Evolutionary conservation across 1,140 invertebrate species (phyloP).

Genomic region (Drosophila nigromelanica): DNA sequence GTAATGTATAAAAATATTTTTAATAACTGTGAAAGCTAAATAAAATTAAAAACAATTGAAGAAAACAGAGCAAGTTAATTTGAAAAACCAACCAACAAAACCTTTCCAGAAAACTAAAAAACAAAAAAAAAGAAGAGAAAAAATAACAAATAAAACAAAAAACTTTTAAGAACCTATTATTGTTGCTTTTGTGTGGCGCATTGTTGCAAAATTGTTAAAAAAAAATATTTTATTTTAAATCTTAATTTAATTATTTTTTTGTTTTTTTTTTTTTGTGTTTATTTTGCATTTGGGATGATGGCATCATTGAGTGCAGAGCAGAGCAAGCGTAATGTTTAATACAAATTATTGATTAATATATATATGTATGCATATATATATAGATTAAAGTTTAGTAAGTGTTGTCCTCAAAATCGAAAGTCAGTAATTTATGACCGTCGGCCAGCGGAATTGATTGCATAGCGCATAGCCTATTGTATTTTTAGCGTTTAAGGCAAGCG

Average conservation of each 20-base stretch:
- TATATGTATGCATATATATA: conserved; percentile 15
- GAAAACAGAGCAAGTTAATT: conserved; percentile 63
- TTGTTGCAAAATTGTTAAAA: conserved; percentile 55
- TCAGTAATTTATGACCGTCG: conserved; percentile 51
- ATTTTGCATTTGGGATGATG: conserved; percentile 62
- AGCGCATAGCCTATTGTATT: conserved; percentile 4
- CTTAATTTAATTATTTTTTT: conserved; percentile 10
- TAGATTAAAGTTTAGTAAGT: conserved; percentile 25
- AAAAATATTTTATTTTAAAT: conserved; percentile 6
- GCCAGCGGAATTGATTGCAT: conserved; percentile 32
- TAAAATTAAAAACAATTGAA: conserved; percentile 82
- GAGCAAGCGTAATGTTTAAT: conserved; percentile 55
- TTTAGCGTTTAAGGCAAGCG: conserved; percentile 27
- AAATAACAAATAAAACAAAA: conserved; percentile 73
- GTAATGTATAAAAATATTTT: conserved; percentile 84
- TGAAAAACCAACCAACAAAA: conserved; percentile 54
- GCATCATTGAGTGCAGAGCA: conserved; percentile 67
- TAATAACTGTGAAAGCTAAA: conserved; percentile 84
- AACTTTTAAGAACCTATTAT: conserved; percentile 65
- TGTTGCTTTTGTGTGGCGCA: conserved; percentile 64
- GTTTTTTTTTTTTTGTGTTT: conserved; percentile 15
- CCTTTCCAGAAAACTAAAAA: conserved; percentile 68
- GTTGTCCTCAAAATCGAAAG: conserved; percentile 27
- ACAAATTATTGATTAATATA: conserved; percentile 28
- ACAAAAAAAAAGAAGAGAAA: conserved; percentile 31